These are phyloP conservation scores for Ptychobarbus kaznakovi DNA, from an alignment of 2,797 vertebrate genomes.

Conservation along the genomic window DNA sequence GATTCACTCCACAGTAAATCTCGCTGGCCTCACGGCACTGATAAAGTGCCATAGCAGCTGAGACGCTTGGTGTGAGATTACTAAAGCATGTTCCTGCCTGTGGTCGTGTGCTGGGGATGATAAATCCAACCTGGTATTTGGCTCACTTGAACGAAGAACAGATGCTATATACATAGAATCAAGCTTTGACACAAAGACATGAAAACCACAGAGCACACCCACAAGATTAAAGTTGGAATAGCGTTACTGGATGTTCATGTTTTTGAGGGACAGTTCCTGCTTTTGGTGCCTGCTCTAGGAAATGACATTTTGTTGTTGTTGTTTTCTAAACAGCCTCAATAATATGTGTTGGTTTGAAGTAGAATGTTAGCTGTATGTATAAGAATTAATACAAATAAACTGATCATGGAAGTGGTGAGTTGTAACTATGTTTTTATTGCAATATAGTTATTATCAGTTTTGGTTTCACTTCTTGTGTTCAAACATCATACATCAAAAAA, in stretches of 20 bases:
- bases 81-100: constrained; percentile 69
- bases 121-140: constrained; percentile 69
- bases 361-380: no score
- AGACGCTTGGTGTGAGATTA: constrained; percentile 71
- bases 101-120: constrained; percentile 68
- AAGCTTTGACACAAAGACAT: constrained; percentile 26
- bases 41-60: constrained; percentile 71
- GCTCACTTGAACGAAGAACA: constrained; percentile 48
- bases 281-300: background rate
- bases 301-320: no score
- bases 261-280: background rate
- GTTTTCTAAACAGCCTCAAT: background rate
- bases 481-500: no score
- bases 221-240: constrained; percentile 20
- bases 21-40: constrained; percentile 62
- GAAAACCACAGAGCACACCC: constrained; percentile 16
- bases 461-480: no score
- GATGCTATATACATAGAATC: constrained; percentile 34
- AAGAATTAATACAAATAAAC: no score
- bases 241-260: background rate
- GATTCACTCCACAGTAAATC: constrained; percentile 70
- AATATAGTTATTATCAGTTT: no score
- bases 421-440: no score
- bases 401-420: no score
- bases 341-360: background rate